phyloP scores from a whole-genome alignment of 2,113 vertebrate species.

The Pogona vitticeps region DNA sequence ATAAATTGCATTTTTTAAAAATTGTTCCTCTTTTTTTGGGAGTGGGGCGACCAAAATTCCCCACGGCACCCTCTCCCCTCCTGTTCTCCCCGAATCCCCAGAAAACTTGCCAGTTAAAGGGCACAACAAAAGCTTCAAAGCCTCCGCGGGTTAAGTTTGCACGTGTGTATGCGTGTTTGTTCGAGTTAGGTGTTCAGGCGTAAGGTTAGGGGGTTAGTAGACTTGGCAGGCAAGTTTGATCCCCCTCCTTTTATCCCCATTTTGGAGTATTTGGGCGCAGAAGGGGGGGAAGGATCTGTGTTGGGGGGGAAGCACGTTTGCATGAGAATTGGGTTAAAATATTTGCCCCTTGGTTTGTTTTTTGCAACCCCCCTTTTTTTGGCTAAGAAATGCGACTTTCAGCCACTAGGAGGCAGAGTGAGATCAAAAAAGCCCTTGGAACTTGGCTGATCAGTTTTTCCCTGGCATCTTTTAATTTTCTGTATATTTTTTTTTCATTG shows the following conservation, averaged over 20 bases:
- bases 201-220: background rate
- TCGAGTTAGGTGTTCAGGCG: background rate
- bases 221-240: background rate
- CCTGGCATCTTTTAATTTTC: conserved; percentile 63
- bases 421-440: conserved; percentile 88
- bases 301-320: background rate
- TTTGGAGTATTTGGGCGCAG: background rate
- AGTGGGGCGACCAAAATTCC: background rate
- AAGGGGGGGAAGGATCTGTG: no score
- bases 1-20: background rate
- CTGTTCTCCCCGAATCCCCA: background rate
- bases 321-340: conserved; percentile 11
- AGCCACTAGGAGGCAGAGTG: conserved; percentile 95
- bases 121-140: no score
- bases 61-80: no score
- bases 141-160: no score
- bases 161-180: background rate
- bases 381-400: conserved; percentile 49
- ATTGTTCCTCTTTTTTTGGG: background rate
- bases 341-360: background rate
- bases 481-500: conserved; percentile 38
- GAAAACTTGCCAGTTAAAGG: background rate
- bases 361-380: background rate
- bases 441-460: conserved; percentile 87
- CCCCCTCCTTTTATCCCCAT: no score